Evolutionary conservation across 1,140 invertebrate genomes (phyloP).

Genomic region (Cephus cinctus): DNA sequence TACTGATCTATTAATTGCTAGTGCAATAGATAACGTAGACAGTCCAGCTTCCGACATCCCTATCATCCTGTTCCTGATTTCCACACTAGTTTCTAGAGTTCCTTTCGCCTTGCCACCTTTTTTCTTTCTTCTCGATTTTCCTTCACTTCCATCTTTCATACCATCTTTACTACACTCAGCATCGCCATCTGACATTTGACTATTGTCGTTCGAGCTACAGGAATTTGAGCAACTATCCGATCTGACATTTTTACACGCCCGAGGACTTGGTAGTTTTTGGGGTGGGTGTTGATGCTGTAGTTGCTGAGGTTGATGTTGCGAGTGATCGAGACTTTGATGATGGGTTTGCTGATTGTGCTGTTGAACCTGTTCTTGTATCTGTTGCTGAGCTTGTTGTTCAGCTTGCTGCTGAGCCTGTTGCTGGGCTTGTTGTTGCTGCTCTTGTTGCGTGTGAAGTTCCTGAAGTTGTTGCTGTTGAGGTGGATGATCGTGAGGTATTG

Average conservation of each 20-base stretch:
- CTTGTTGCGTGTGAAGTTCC: slow-evolving; percentile 34
- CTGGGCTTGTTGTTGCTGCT: slow-evolving; percentile 22
- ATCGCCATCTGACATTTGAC: slow-evolving; percentile 29
- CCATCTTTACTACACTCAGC: slow-evolving; percentile 19
- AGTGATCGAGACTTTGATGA: neutral
- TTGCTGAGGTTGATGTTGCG: neutral
- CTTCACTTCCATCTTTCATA: slow-evolving; percentile 11
- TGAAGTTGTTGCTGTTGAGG: slow-evolving; percentile 33
- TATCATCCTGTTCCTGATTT: slow-evolving; percentile 54
- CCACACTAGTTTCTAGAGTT: slow-evolving; percentile 51
- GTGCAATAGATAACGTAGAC: slow-evolving; percentile 51
- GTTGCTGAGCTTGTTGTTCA: slow-evolving; percentile 18
- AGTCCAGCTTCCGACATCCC: slow-evolving; percentile 55
- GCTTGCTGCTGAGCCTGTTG: slow-evolving; percentile 20
- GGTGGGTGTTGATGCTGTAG: neutral
- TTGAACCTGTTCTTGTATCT: slow-evolving; percentile 22
- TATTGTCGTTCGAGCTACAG: slow-evolving; percentile 31
- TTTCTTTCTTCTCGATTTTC: slow-evolving; percentile 31
- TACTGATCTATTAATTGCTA: slow-evolving; percentile 54
- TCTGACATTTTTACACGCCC: neutral
- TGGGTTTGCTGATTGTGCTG: slow-evolving; percentile 7
- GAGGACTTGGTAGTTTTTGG: neutral
- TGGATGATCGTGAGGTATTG: slow-evolving; percentile 27
- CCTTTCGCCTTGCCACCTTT: slow-evolving; percentile 53
- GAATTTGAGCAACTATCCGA: slow-evolving; percentile 32